Conservation (phyloP, 92 coral and sea anemone species). For the Porites lobata region DNA sequence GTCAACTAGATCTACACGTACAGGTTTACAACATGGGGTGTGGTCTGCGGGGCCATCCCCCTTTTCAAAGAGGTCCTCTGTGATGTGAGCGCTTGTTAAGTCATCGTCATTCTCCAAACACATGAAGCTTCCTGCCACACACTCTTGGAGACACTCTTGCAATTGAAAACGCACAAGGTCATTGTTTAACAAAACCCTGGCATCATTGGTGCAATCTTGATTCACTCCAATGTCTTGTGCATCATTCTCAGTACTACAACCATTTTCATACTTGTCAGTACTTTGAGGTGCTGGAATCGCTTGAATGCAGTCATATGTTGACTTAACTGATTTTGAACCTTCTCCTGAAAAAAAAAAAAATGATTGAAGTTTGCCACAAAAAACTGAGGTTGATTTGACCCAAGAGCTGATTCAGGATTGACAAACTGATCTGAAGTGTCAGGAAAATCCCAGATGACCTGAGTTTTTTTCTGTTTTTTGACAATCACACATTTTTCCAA, state of each 20-base stretch:
- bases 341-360: not conserved
- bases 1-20: not conserved
- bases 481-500: no score
- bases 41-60: not conserved
- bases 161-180: not conserved
- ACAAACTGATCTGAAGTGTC: no score
- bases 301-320: not conserved
- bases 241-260: not conserved
- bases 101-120: not conserved
- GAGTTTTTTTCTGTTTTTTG: no score
- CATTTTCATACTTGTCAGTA: not conserved
- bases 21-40: not conserved
- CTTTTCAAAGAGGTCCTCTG: not conserved
- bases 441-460: no score
- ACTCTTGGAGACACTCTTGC: slow-evolving; percentile 26
- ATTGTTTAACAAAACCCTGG: not conserved
- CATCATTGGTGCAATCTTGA: not conserved
- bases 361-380: not conserved
- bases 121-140: slow-evolving; percentile 2
- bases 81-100: not conserved
- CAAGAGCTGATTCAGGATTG: no score
- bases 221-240: not conserved
- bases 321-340: not conserved
- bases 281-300: not conserved
- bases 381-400: no score